phyloP scores from a whole-genome alignment of 2,888 invertebrate genomes.

The Diloba caeruleocephala region DNA sequence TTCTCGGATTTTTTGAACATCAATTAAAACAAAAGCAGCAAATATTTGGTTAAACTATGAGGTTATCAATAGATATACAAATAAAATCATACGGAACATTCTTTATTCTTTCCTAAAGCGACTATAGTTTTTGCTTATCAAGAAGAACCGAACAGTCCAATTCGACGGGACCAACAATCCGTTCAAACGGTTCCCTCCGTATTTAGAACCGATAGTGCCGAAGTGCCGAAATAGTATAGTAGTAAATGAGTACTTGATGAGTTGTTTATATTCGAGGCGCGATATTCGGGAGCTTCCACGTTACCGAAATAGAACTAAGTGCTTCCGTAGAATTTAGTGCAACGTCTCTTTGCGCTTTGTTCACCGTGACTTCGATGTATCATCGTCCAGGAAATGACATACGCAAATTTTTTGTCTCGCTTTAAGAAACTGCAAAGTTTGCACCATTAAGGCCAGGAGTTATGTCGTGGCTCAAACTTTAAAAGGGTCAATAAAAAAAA shows the following conservation, averaged over 20 bases:
- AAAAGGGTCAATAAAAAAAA: too few species aligned
- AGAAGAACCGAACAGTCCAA: background rate
- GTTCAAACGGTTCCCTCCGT: slow-evolving; percentile 9
- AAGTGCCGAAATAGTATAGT: slow-evolving; percentile 40
- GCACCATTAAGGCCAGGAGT: too few species aligned
- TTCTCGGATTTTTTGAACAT: too few species aligned
- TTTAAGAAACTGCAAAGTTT: too few species aligned
- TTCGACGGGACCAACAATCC: slow-evolving; percentile 4
- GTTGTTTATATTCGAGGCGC: slow-evolving; percentile 64
- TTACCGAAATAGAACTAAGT: slow-evolving; percentile 79
- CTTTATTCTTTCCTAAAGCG: slow-evolving; percentile 1
- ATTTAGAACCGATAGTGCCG: slow-evolving; percentile 29
- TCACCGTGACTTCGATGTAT: slow-evolving; percentile 38
- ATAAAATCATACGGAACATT: too few species aligned
- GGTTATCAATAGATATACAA: too few species aligned
- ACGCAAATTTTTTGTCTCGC: slow-evolving; percentile 10
- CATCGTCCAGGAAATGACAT: slow-evolving; percentile 13
- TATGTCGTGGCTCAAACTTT: too few species aligned
- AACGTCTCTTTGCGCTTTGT: slow-evolving; percentile 55
- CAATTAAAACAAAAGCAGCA: too few species aligned
- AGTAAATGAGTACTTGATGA: slow-evolving; percentile 57
- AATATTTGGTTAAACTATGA: too few species aligned
- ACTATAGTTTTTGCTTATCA: background rate
- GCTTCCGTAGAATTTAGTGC: slow-evolving; percentile 76
- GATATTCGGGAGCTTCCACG: slow-evolving; percentile 60